Evolutionary conservation across 2,888 invertebrate species (phyloP).

Genomic region (Caprella mutica): DNA sequence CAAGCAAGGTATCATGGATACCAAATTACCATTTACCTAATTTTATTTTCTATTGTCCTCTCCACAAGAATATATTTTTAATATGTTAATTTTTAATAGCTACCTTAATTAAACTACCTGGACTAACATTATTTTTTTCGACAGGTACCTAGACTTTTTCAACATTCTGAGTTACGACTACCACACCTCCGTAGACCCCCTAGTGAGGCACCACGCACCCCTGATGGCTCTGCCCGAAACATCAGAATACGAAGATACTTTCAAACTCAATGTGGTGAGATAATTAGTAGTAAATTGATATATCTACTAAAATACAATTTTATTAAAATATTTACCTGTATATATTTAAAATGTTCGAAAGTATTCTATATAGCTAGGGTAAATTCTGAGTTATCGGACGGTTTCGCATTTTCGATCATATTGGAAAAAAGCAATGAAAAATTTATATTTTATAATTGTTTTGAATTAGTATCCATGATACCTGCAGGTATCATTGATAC

Average conservation of each 20-base stretch:
- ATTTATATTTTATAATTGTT: background rate
- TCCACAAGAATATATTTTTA: background rate
- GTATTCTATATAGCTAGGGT: no score
- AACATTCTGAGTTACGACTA: slow-evolving; percentile 84
- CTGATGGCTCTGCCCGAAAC: slow-evolving; percentile 62
- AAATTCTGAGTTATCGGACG: no score
- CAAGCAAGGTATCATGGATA: no score
- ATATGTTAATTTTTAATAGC: slow-evolving; percentile 2
- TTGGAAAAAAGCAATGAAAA: background rate
- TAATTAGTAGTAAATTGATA: background rate
- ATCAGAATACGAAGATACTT: slow-evolving; percentile 75
- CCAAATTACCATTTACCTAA: no score
- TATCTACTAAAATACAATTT: no score
- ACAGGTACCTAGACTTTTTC: slow-evolving; percentile 77
- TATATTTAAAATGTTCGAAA: no score
- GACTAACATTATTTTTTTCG: slow-evolving; percentile 19
- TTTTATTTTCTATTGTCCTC: background rate
- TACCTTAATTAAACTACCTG: background rate
- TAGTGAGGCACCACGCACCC: slow-evolving; percentile 82
- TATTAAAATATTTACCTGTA: no score
- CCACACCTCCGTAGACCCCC: slow-evolving; percentile 80
- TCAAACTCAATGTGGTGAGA: slow-evolving; percentile 75
- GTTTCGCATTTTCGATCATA: no score
- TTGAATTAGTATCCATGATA: background rate
- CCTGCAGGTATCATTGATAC: background rate